Base-by-base conservation (phyloP, 2,797 vertebrate genomes). In the Rhyacichthys aspro region DNA sequence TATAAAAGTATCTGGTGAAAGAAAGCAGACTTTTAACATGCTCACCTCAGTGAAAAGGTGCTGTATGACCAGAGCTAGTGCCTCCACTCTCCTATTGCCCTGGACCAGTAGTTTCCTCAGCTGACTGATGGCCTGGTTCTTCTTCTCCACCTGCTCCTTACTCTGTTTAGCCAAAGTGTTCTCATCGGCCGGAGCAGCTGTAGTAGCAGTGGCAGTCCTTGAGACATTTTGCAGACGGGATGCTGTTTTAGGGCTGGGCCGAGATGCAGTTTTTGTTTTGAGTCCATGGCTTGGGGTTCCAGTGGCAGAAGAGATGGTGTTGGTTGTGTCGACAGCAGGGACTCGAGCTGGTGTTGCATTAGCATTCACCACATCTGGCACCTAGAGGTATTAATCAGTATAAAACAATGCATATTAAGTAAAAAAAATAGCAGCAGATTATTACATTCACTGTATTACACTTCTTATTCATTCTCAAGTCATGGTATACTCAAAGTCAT, bases 61-160 rank as follows among this genome's bases (percentile, higher is more conserved):
- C 36, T 93, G 92, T 65, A 93, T 78, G 47, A 93, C 91, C 3
- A 81, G 74, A n/a, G 90, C 89, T 19, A 93, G 83, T 44, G 89
- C 91, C 72, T 93, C 91, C 64, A 90, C 83, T 18, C 64, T 79
- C 14, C 43, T 79, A 11, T 92, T 92, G 9, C 88, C 87, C 17
- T 88, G 88, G n/a, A 67, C 8, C 0, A 92, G 84, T 16, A 92
- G 79, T 50, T 62, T 88, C 66, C 70, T 86, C 52, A 92, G 84
- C 54, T 90, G 91, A 42, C 8, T 60, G 55, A 89, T 54, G 43
- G 79, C 77, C 55, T 85, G 85, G 76, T 77, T 90, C 71, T 79
- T 90, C 81, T 72, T 90, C 72, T 90, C 89, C 0, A 43, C 69
- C 52, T 81, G 85, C 67, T 85, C 85, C 68, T 72, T 85, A 59